These are phyloP conservation scores for Meloe dianella DNA, from an alignment of 2,888 invertebrate genomes.

Conservation along the genomic window DNA sequence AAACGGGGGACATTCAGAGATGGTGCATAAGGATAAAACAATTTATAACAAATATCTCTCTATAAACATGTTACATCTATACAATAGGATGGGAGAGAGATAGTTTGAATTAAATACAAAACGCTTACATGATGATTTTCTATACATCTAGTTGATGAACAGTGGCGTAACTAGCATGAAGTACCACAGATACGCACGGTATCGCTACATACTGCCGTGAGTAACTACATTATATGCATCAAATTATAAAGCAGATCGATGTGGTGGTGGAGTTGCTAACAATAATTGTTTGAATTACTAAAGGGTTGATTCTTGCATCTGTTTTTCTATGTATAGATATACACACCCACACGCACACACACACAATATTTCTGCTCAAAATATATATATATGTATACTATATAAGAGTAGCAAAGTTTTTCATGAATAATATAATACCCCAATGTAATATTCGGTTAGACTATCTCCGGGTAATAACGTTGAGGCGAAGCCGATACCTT, in stretches of 20 bases:
- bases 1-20: conserved; percentile 4
- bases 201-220: no score
- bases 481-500: conserved; percentile 33
- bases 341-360: no score
- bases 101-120: neutral
- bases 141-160: no score
- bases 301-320: neutral
- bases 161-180: no score
- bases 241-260: no score
- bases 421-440: conserved; percentile 35
- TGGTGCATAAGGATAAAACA: conserved; percentile 6
- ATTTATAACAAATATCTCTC: conserved; percentile 4
- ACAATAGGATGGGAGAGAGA: neutral
- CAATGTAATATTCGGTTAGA: conserved; percentile 31
- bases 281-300: no score
- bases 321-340: neutral
- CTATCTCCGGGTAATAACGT: conserved; percentile 30
- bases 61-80: neutral
- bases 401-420: conserved; percentile 31
- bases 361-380: neutral
- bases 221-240: no score
- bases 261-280: no score
- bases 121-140: no score
- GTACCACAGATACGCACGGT: no score
- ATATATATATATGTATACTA: neutral